Percentiles rank a stretch among this genome's conserved stretches.
Evolutionary conservation across 2,113 vertebrate genomes (phyloP).

Genomic region (Coreoperca whiteheadi): DNA sequence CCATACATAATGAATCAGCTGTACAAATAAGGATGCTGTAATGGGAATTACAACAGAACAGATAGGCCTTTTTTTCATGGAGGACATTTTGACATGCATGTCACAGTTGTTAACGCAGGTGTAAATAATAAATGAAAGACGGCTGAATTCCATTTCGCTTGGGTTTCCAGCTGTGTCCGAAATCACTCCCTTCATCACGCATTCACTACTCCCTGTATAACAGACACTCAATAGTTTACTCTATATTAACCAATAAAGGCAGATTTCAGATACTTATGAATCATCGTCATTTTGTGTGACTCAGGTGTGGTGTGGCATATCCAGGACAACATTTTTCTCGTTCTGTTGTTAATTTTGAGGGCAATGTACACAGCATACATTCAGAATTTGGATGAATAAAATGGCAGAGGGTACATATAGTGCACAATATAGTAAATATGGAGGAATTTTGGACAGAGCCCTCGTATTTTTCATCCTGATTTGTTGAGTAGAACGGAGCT

Average conservation of each 20-base stretch:
- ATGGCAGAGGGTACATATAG: background rate
- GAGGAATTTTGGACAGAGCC: background rate
- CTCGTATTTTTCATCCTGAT: background rate
- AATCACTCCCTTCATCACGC: background rate
- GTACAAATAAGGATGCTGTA: background rate
- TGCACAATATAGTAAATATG: background rate
- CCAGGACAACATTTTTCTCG: background rate
- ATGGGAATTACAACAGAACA: background rate
- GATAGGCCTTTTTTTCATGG: background rate
- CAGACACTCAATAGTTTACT: background rate
- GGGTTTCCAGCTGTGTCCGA: background rate
- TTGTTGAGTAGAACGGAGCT: background rate
- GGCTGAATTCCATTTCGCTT: background rate
- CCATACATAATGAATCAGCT: background rate
- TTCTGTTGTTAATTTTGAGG: background rate
- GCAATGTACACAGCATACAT: background rate
- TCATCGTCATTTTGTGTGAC: background rate
- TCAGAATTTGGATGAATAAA: background rate
- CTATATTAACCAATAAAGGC: background rate
- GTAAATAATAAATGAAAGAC: background rate
- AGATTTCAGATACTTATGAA: background rate
- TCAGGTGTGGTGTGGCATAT: background rate
- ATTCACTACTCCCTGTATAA: background rate
- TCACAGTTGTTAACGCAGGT: background rate
- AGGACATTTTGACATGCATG: background rate